Conservation (phyloP, 2,113 vertebrate species). For the Scomber colias region DNA sequence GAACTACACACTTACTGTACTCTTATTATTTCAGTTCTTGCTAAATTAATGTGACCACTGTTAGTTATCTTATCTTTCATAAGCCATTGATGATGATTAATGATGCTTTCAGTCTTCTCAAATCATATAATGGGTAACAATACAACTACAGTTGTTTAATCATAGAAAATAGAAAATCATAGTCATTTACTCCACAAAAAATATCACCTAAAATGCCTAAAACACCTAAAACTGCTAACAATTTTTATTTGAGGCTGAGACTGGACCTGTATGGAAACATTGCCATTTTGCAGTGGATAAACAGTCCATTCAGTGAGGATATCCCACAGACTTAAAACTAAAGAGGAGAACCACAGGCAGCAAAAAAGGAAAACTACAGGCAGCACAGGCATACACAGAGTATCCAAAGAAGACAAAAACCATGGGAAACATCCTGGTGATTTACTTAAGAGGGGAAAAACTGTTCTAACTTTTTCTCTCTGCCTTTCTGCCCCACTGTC, state of each 20-base stretch:
- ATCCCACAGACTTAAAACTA: constrained; percentile 38
- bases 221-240: background rate
- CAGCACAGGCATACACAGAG: background rate
- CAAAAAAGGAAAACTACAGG: background rate
- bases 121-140: background rate
- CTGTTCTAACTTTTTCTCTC: constrained; percentile 39
- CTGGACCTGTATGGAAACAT: background rate
- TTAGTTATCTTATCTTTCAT: background rate
- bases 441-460: constrained; percentile 39
- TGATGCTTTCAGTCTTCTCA: background rate
- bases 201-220: no score
- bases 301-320: constrained; percentile 15
- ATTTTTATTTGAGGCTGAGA: background rate
- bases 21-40: background rate
- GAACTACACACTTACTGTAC: background rate
- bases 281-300: constrained; percentile 11
- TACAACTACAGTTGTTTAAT: background rate
- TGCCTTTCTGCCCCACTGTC: constrained; percentile 19
- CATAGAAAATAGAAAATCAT: background rate
- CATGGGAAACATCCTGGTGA: constrained; percentile 42
- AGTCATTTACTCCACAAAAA: background rate
- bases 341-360: constrained; percentile 28
- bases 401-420: constrained; percentile 30
- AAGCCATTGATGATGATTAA: background rate
- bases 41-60: background rate